Percentiles rank a stretch among this genome's conserved stretches.
Evolutionary conservation across 2,888 invertebrate genomes (phyloP).

Genomic region (Lamellibrachia satsuma): DNA sequence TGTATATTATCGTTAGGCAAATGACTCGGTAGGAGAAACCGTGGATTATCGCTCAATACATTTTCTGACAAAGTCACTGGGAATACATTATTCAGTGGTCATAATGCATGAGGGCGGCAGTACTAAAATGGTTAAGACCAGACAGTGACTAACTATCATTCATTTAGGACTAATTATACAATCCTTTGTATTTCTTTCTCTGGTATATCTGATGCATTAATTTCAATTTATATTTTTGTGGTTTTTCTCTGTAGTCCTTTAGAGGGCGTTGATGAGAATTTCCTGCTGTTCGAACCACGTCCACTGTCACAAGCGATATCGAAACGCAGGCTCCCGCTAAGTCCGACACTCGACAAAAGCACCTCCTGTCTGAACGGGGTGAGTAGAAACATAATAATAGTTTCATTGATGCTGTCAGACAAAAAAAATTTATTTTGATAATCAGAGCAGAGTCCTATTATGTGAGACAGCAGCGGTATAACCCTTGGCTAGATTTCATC

Average conservation of each 20-base stretch:
- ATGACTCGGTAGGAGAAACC: too few species aligned
- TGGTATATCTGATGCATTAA: neutral
- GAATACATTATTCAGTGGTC: too few species aligned
- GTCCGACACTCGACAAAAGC: constrained; percentile 14
- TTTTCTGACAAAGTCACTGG: too few species aligned
- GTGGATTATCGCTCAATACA: too few species aligned
- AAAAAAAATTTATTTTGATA: too few species aligned
- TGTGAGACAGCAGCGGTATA: too few species aligned
- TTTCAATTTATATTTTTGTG: neutral
- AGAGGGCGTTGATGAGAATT: constrained; percentile 62
- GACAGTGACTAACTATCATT: neutral
- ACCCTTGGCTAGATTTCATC: too few species aligned
- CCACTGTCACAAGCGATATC: constrained; percentile 43
- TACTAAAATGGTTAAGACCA: too few species aligned
- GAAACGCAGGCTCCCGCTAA: neutral
- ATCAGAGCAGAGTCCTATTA: too few species aligned
- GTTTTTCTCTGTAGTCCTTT: constrained; percentile 57
- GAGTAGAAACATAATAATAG: neutral
- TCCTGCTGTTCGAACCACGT: constrained; percentile 52
- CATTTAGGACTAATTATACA: neutral
- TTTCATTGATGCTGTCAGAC: too few species aligned
- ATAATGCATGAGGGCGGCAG: too few species aligned
- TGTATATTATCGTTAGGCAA: too few species aligned
- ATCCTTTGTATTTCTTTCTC: neutral
- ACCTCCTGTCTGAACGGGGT: neutral